These are phyloP conservation scores for Physella acuta DNA, from an alignment of 1,140 invertebrate genomes.

Conservation along the genomic window DNA sequence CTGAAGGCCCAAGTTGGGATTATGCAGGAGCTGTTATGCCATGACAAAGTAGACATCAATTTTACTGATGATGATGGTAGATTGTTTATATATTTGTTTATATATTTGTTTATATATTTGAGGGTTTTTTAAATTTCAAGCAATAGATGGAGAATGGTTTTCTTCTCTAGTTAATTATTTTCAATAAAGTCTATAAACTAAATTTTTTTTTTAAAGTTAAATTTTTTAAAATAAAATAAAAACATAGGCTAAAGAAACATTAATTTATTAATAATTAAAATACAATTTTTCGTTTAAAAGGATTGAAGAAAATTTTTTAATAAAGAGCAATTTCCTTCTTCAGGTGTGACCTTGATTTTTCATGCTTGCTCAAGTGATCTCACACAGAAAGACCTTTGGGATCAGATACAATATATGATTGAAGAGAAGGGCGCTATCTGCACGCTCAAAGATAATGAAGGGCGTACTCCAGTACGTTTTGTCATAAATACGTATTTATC, in stretches of 20 bases:
- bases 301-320: too few species aligned
- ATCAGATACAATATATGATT: conserved; percentile 59
- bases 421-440: conserved; percentile 56
- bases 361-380: conserved; percentile 48
- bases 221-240: too few species aligned
- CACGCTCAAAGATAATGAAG: conserved; percentile 53
- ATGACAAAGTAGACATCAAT: conserved; percentile 62
- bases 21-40: conserved; percentile 60
- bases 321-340: conserved; percentile 10
- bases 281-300: too few species aligned
- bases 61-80: conserved; percentile 57
- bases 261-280: too few species aligned
- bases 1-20: conserved; percentile 64
- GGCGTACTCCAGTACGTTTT: conserved; percentile 60
- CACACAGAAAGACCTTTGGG: conserved; percentile 40
- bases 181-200: too few species aligned
- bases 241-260: too few species aligned
- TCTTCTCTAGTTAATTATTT: too few species aligned
- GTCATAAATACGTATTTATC: too few species aligned
- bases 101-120: neutral
- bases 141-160: too few species aligned
- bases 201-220: too few species aligned
- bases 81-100: neutral
- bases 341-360: conserved; percentile 57
- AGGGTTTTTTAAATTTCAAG: too few species aligned